A percentile compares a stretch with the other conserved stretches of the same genome.
Conservation (phyloP, 1,140 invertebrate genomes). For the Stegodyphus dumicola region DNA sequence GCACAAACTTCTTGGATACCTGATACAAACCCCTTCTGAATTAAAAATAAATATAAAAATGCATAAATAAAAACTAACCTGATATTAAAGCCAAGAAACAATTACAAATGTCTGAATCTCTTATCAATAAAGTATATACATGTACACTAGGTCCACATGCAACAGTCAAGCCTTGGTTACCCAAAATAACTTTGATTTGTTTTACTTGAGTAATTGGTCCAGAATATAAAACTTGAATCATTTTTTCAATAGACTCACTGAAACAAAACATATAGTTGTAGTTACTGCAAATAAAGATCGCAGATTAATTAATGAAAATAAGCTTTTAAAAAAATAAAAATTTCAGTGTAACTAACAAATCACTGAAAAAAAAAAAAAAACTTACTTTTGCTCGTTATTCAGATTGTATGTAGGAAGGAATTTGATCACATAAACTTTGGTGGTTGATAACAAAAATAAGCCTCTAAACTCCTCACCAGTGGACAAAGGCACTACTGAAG, state of each 20-base stretch:
- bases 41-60: background rate
- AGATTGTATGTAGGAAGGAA: conserved; percentile 21
- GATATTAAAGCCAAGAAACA: conserved; percentile 28
- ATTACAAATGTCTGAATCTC: conserved; percentile 49
- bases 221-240: conserved; percentile 29
- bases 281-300: no score
- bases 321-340: no score
- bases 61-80: conserved; percentile 12
- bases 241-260: conserved; percentile 39
- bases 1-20: no score
- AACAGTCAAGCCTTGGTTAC: conserved; percentile 34
- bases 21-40: no score
- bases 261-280: background rate
- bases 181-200: conserved; percentile 39
- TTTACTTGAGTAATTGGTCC: conserved; percentile 4
- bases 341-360: no score
- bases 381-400: conserved; percentile 15
- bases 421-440: conserved; percentile 38
- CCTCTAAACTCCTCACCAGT: conserved; percentile 45
- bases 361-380: background rate
- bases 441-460: conserved; percentile 36
- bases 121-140: conserved; percentile 35
- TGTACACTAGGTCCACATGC: conserved; percentile 9
- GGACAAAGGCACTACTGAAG: conserved; percentile 36
- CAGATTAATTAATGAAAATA: no score